Percentiles rank a stretch among this genome's conserved stretches.
Evolutionary conservation across 2,113 vertebrate species (phyloP).

Genomic region (Osmerus mordax): DNA sequence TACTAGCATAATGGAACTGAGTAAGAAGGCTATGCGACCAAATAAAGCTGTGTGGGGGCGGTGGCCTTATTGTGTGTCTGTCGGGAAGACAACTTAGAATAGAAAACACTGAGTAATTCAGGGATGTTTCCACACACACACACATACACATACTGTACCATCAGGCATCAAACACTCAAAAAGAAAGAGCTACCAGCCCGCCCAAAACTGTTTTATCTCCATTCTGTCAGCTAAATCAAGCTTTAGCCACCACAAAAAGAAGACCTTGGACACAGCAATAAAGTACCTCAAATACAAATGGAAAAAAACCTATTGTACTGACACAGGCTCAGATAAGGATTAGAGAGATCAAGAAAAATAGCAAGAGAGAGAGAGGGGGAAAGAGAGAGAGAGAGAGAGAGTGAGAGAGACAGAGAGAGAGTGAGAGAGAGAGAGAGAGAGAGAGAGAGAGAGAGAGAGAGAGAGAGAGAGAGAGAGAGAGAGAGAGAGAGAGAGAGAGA

Average conservation of each 20-base stretch:
- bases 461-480: background rate
- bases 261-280: slow-evolving; percentile 40
- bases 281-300: slow-evolving; percentile 32
- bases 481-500: background rate
- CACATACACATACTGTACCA: slow-evolving; percentile 11
- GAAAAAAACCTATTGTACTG: slow-evolving; percentile 45
- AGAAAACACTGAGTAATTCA: background rate
- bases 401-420: background rate
- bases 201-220: slow-evolving; percentile 7
- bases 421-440: background rate
- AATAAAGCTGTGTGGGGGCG: slow-evolving; percentile 58
- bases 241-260: slow-evolving; percentile 24
- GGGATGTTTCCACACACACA: background rate
- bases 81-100: slow-evolving; percentile 26
- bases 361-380: slow-evolving; percentile 1
- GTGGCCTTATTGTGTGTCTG: slow-evolving; percentile 44
- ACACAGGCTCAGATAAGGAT: slow-evolving; percentile 25
- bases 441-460: background rate
- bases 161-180: background rate
- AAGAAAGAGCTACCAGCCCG: background rate
- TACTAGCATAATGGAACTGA: slow-evolving; percentile 66
- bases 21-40: slow-evolving; percentile 65
- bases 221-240: slow-evolving; percentile 34
- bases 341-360: background rate
- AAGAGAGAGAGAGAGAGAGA: background rate